Conservation (phyloP, 2,888 invertebrate species). For the Corythucha ciliata region DNA sequence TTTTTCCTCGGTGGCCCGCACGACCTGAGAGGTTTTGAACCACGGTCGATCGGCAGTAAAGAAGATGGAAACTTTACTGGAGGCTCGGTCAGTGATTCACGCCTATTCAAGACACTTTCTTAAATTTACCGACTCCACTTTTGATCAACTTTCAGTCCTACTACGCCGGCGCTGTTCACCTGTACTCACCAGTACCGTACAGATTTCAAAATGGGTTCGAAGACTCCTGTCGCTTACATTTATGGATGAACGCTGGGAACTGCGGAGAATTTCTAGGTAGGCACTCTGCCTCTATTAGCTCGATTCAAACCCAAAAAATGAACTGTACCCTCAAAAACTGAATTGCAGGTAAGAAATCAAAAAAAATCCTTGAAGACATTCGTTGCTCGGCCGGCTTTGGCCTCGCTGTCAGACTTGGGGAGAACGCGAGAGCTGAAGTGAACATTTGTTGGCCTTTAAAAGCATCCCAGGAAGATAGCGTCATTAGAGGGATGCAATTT, state of each 20-base stretch:
- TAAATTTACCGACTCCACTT: too few species aligned
- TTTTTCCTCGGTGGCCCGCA: slow-evolving; percentile 86
- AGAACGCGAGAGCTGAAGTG: slow-evolving; percentile 83
- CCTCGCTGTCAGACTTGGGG: slow-evolving; percentile 69
- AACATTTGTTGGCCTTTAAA: slow-evolving; percentile 81
- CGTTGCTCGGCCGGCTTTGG: slow-evolving; percentile 76
- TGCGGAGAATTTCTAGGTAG: slow-evolving; percentile 49
- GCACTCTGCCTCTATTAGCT: slow-evolving; percentile 24
- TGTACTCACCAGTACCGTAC: slow-evolving; percentile 86
- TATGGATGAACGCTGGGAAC: slow-evolving; percentile 83
- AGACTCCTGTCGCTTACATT: slow-evolving; percentile 76
- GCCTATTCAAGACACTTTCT: too few species aligned
- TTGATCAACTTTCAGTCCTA: slow-evolving; percentile 58
- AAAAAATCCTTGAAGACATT: slow-evolving; percentile 39
- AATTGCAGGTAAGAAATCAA: not conserved
- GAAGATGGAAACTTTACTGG: slow-evolving; percentile 66
- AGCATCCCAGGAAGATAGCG: slow-evolving; percentile 54
- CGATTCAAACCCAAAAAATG: not conserved
- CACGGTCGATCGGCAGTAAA: slow-evolving; percentile 79
- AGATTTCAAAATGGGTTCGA: slow-evolving; percentile 66
- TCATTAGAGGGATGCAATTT: slow-evolving; percentile 66
- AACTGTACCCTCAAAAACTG: not conserved
- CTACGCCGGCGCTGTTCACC: slow-evolving; percentile 78
- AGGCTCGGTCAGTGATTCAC: slow-evolving; percentile 50
- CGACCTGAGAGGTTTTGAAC: slow-evolving; percentile 76